These are phyloP conservation scores for Trichechus manatus DNA, from an alignment of 2,113 vertebrate species.

Conservation along the genomic window DNA sequence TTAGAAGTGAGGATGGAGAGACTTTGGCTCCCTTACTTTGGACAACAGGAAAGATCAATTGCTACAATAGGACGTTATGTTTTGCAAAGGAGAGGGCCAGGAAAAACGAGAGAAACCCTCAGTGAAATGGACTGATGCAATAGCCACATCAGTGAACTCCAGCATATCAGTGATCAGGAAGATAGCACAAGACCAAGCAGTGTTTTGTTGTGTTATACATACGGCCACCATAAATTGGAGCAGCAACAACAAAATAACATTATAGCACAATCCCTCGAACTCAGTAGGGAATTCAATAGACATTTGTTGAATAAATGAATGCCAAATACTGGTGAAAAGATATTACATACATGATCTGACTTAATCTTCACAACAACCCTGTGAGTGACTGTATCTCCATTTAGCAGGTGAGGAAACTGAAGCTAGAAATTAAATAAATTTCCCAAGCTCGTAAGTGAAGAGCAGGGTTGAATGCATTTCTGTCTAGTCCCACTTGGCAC, in stretches of 20 bases:
- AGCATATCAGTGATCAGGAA: not conserved
- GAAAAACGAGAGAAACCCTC: not conserved
- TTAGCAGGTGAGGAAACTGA: not conserved
- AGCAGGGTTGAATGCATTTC: not conserved
- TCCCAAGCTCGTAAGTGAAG: not conserved
- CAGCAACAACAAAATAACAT: not conserved
- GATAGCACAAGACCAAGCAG: not conserved
- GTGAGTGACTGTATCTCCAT: not conserved
- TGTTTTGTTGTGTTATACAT: not conserved
- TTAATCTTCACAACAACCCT: not conserved
- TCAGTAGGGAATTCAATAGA: conserved; percentile 1
- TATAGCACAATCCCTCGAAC: not conserved
- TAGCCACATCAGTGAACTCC: not conserved
- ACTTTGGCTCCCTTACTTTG: too few species aligned
- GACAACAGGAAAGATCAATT: not conserved
- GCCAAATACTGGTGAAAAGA: not conserved
- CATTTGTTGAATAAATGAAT: not conserved
- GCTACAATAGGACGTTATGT: not conserved
- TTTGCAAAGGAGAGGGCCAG: not conserved
- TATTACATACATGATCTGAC: not conserved
- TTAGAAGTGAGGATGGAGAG: not conserved
- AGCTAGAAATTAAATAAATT: conserved; percentile 7
- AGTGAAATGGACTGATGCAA: not conserved
- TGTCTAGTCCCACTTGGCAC: not conserved
- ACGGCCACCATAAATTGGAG: not conserved